A percentile compares a stretch with the other conserved stretches of the same genome.
Conservation (phyloP, 2,113 vertebrate species). For the Smithornis capensis region DNA sequence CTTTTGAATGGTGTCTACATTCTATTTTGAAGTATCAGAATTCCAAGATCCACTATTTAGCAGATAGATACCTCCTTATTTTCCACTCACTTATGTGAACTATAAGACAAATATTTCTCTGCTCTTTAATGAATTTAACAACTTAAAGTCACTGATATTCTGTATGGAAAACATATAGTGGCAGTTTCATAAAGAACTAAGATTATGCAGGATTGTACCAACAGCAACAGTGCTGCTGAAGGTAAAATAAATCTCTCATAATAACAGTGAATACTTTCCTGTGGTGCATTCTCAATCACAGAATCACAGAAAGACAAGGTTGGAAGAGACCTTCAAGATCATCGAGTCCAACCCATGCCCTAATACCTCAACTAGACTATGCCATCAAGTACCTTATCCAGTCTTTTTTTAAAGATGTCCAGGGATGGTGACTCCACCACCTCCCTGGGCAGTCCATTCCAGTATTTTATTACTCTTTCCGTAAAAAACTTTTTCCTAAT, state of each 20-base stretch:
- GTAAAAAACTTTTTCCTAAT: too few relatives aligned
- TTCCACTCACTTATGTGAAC: neutral
- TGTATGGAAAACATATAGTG: neutral
- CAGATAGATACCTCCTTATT: neutral
- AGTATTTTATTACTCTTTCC: too few relatives aligned
- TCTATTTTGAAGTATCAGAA: constrained; percentile 19
- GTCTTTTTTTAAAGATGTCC: too few relatives aligned
- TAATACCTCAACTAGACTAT: too few relatives aligned
- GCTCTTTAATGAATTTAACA: neutral
- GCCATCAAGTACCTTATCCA: too few relatives aligned
- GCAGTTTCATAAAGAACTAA: neutral
- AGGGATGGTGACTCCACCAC: too few relatives aligned
- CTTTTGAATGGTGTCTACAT: constrained; percentile 9
- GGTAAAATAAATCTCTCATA: neutral
- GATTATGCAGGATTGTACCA: neutral
- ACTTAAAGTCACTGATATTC: neutral
- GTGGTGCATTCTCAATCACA: neutral
- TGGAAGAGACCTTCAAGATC: too few relatives aligned
- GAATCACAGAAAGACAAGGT: too few relatives aligned
- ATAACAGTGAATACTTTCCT: neutral
- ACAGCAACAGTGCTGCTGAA: neutral
- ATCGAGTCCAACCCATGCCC: too few relatives aligned
- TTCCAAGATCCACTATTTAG: constrained; percentile 19
- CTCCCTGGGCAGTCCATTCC: too few relatives aligned
- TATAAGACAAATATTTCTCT: neutral